A percentile compares a stretch with the other conserved stretches of the same genome.
Evolutionary conservation across 2,797 vertebrate genomes (phyloP).

Genomic region (Smutsia gigantea): DNA sequence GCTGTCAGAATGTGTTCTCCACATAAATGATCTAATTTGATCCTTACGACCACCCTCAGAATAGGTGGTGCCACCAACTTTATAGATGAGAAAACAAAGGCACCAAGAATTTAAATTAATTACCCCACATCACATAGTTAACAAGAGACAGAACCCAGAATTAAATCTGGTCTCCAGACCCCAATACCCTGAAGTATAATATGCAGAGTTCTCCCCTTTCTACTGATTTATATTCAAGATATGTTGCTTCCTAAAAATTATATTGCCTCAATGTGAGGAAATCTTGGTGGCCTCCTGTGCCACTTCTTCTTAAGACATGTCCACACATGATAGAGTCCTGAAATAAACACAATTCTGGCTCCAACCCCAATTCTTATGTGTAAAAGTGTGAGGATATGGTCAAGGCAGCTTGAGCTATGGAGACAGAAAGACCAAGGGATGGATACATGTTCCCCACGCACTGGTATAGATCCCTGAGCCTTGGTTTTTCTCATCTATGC

Average conservation of each 20-base stretch:
- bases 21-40: background rate
- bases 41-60: background rate
- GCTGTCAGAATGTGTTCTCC: background rate
- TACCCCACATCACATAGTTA: background rate
- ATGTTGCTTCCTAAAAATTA: background rate
- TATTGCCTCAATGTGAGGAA: background rate
- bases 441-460: background rate
- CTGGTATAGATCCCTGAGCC: background rate
- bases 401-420: background rate
- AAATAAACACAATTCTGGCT: background rate
- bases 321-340: background rate
- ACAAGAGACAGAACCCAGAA: background rate
- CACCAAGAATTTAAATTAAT: background rate
- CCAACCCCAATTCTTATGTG: background rate
- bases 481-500: background rate
- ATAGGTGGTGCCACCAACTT: background rate
- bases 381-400: background rate
- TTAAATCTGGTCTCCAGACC: background rate
- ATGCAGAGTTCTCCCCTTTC: background rate
- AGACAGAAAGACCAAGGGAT: background rate
- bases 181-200: background rate
- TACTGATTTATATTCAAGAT: background rate
- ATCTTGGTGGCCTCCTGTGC: background rate
- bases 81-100: background rate
- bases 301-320: background rate